Percentiles rank a stretch among this genome's conserved stretches.
Evolutionary conservation across 2,797 vertebrate species (phyloP).

Genomic region (Allobates femoralis): DNA sequence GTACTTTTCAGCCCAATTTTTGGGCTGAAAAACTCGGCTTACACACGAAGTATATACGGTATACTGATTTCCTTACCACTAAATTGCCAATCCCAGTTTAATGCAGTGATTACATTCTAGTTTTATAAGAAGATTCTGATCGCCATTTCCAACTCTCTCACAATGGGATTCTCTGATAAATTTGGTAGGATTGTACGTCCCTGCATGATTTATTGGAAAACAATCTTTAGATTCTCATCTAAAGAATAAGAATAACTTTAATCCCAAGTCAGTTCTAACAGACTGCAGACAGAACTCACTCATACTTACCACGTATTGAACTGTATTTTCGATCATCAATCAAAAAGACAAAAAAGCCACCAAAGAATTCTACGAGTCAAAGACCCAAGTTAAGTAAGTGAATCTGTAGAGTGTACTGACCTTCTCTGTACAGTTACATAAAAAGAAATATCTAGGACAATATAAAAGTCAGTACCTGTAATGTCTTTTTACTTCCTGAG

Average conservation of each 20-base stretch:
- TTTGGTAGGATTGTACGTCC: background rate
- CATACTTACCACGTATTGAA: conserved; percentile 7
- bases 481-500: background rate
- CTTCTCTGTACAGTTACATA: background rate
- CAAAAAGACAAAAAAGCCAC: background rate
- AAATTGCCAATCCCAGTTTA: no score
- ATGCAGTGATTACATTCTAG: no score
- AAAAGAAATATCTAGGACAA: background rate
- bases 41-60: no score
- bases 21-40: no score
- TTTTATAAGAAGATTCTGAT: no score
- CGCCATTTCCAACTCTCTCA: background rate
- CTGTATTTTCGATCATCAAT: background rate
- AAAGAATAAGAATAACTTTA: background rate
- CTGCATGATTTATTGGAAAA: background rate
- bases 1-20: no score
- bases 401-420: background rate
- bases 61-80: no score
- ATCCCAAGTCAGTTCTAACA: background rate
- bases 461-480: background rate
- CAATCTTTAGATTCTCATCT: background rate
- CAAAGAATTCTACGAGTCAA: background rate
- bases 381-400: background rate
- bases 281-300: background rate
- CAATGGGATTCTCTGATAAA: background rate